Percentiles rank a stretch among this genome's conserved stretches.
Evolutionary conservation across 2,113 vertebrate species (phyloP).

Genomic region (Myiozetetes cayanensis): DNA sequence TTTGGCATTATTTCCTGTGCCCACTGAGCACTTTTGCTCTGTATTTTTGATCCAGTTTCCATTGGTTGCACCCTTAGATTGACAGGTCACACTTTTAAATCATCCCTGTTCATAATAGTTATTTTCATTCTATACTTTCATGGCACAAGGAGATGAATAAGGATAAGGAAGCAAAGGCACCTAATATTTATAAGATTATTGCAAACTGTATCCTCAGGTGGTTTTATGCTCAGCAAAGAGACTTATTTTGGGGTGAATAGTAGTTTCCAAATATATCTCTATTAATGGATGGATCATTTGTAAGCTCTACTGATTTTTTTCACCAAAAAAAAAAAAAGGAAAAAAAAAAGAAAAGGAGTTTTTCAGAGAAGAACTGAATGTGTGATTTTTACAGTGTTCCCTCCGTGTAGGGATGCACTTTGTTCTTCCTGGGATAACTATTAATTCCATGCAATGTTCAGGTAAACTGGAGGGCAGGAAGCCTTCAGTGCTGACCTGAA

Average conservation of each 20-base stretch:
- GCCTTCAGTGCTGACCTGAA: not conserved
- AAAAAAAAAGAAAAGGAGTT: not conserved
- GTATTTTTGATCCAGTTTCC: not conserved
- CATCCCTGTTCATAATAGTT: not conserved
- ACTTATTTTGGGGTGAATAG: not conserved
- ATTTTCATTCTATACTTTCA: not conserved
- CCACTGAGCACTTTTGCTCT: not conserved
- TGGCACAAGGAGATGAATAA: not conserved
- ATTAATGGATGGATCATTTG: not conserved
- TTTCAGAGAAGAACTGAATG: not conserved
- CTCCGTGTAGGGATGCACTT: not conserved
- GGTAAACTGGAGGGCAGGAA: not conserved
- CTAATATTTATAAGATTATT: not conserved
- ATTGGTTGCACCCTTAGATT: not conserved
- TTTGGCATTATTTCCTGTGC: not conserved
- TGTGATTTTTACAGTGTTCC: not conserved
- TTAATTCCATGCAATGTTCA: not conserved
- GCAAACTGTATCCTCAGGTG: not conserved
- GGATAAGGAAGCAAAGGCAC: not conserved
- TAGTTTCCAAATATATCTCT: not conserved
- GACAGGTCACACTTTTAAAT: not conserved
- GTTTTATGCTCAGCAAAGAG: not conserved
- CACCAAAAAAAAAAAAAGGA: not conserved
- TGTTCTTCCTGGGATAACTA: not conserved
- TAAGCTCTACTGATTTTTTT: not conserved